Evolutionary conservation across 2,888 invertebrate genomes (phyloP), one percentile per base, ranked within the genome.

Genomic region (Rapana venosa): DNA sequence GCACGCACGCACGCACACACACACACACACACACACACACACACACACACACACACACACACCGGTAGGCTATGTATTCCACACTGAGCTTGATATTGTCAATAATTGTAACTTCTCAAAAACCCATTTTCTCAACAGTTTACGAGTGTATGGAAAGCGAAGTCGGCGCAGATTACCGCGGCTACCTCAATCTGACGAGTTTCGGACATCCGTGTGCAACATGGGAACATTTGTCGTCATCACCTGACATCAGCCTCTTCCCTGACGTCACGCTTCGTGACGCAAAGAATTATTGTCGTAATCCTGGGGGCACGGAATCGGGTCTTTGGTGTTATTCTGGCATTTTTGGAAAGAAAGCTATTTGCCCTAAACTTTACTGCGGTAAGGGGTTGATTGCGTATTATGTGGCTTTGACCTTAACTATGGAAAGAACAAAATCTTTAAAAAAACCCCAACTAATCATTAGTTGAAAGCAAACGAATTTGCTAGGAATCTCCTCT

Each of bases 241-340:
- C 66, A 0, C 86, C n/a, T 22, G 22, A 66, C 86, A 20, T 61
- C 0, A 6, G 6, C 4, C n/a, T 61, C 35, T 32, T 86, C 8
- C 85, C 86, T 61, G 86, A 86, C 61, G 86, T 58, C 86, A 22
- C 61, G 32, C 35, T 86, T 8, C 17, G 66, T 86, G 86, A 86
- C 61, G 86, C 86, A 20, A 35, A 20, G 6, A 86, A 86, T 66
- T 66, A 32, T 66, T 86, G 86, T 35, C 86, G 86, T 17, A 86
- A 86, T 22, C 86, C 86, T 2, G 86, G 86, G 6, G 35, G 35
- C 32, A 66, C 15, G 0, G 8, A 22, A 17, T 30, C 30, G 22
- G 58, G 35, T 15, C 20, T 66, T 6, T 30, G 30, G 86, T 86
- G 61, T 32, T 47, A 47, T 8, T 35, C 6, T 2, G 30, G 17